These are phyloP conservation scores for Etheostoma spectabile DNA, from an alignment of 2,113 vertebrate genomes.

Conservation along the genomic window DNA sequence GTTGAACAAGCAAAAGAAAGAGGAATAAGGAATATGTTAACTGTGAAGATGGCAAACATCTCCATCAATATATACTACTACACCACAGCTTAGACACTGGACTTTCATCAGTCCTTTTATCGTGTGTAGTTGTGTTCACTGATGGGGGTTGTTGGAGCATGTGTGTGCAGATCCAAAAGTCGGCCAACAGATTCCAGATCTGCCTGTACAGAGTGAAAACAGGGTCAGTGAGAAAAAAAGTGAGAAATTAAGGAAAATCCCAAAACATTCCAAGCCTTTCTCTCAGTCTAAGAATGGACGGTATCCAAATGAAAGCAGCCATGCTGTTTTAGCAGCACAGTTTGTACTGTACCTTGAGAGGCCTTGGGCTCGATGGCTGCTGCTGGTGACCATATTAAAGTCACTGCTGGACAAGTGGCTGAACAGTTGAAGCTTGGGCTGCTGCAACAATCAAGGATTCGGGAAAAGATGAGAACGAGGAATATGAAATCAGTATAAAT, in stretches of 20 bases:
- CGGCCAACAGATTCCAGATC: constrained; percentile 90
- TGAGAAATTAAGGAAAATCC: neutral
- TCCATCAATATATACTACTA: too few relatives aligned
- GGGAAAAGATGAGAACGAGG: neutral
- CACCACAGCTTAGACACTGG: neutral
- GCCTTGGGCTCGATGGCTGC: constrained; percentile 80
- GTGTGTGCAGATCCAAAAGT: constrained; percentile 87
- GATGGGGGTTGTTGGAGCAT: constrained; percentile 76
- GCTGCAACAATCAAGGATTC: constrained; percentile 87
- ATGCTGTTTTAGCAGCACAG: too few relatives aligned
- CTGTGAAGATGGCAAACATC: too few relatives aligned
- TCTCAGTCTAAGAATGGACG: neutral
- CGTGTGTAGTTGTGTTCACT: constrained; percentile 84
- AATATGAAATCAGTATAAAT: neutral
- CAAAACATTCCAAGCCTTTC: neutral
- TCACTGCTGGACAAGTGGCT: constrained; percentile 72
- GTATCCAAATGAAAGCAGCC: neutral
- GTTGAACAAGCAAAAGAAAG: constrained; percentile 48
- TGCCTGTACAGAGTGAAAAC: constrained; percentile 71
- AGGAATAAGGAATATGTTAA: neutral
- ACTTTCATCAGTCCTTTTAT: constrained; percentile 88
- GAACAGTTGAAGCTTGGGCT: constrained; percentile 89
- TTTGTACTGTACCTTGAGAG: constrained; percentile 77
- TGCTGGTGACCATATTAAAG: constrained; percentile 67
- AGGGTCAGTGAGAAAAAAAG: neutral